Evolutionary conservation across 2,888 invertebrate genomes (phyloP), one percentile per base, ranked within the genome.

Genomic region (Lithophane ornitopus): DNA sequence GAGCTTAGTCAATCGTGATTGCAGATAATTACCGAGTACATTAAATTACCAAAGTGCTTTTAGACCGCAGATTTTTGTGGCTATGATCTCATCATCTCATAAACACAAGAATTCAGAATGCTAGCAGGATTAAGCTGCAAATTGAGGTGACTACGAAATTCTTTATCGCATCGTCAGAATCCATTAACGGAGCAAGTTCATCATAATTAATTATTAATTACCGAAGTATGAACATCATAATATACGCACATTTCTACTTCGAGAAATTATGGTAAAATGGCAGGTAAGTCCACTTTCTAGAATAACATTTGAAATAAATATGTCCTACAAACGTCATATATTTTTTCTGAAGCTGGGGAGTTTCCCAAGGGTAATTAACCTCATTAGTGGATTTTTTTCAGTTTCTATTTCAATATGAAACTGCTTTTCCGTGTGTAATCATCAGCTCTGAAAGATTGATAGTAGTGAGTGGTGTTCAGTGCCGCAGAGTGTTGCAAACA

Each of bases 1-100:
- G 62, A 74, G 71, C 68, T 79, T 77, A 74, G 54, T 67, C 67
- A 68, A 68, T 75, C 65, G 74, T 73, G 65, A 65, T 68, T 56
- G 41, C 26, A 73, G 72, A 78, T 88, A 78, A 85, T 85, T 82
- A 80, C 70, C 72, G 80, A 74, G 63, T 68, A 81, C 76, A 78
- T 80, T 76, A 78, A 80, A 82, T 72, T 76, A 78, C 59, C 66
- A 12, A 69, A 78, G 66, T 78, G 66, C 67, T 78, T 79, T 70
- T 65, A 22, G 49, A 73, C 44, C 70, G 46, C 49, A 34, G 26
- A 61, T 85, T 82, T 49, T 76, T 80, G n/a, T 34, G 14, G 22
- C n/a, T 54, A 44, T 80, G 63, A 84, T 61, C 52, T 65, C 63
- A 69, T 62, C 44, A 63, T 34, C 62, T 6, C 16, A 39, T 44